Base-by-base conservation (phyloP, 2,113 vertebrate species). In the Bubalus kerabau region DNA sequence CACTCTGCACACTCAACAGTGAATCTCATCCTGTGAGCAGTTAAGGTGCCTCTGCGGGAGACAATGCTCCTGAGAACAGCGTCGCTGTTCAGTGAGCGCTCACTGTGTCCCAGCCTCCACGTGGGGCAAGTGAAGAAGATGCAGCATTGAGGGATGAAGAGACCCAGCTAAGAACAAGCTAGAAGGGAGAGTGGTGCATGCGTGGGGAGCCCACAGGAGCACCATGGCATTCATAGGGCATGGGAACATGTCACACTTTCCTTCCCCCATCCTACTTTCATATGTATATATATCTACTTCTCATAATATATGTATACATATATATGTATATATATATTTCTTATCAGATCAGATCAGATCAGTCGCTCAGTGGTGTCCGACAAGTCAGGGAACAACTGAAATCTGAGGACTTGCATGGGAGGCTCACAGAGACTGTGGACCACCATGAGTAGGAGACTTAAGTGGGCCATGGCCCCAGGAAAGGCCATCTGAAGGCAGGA, bases 61-160 rank as follows among this genome's bases (percentile, higher is more conserved):
- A 19, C 7, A 43, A 52, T 3, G 16, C 14, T 26, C 11, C 40
- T 7, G 11, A 87, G 3, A 80, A 6, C 3, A 17, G 76, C 2
- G 0, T 23, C 0, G 1, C 36, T 87, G 5, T 36, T 48, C 0
- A 0, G 4, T 15, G n/a, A 46, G 36, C 2, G 0, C 60, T 91
- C 6, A 21, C 17, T 26, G 1, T 7, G 82, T 24, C 43, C 52
- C 30, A 15, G 43, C 17, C 30, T 90, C 71, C 17, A 8, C 1
- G 23, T 16, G n/a, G 13, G 81, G 62, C 60, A 32, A 11, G 15
- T 4, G 26, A 67, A 28, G 40, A n/a, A 78, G 46, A 17, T 4
- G 59, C 15, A 14, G 23, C 6, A 4, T 36, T 23, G 9, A 50
- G 32, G n/a, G 50, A 6, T n/a, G 40, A 21, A 6, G 16, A 64